Evolutionary conservation across 1,140 invertebrate species (phyloP), one percentile per base, ranked within the genome.

Genomic region (Meloidogyne chitwoodi): DNA sequence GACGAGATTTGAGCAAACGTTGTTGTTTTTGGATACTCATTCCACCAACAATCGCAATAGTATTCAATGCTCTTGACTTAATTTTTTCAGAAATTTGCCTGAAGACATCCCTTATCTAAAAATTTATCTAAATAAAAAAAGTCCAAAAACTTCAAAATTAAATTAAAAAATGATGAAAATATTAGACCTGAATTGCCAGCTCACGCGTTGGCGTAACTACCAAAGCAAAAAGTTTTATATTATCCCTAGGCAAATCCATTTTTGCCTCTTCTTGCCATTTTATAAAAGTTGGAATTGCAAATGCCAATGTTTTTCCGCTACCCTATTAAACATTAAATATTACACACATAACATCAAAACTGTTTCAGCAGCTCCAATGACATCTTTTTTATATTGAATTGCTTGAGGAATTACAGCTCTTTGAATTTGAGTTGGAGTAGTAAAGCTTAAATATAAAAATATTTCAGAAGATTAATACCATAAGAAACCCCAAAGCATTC

Each of bases 221-320:
- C 8, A 98, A 88, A 10, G 93, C 93, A 87, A 26, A 76, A 48
- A 71, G 61, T 79, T 63, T 22, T 44, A 41, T 63, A 70, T 56
- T 65, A 76, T 77, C 31, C 65, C 64, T 38, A 78, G 70, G 74
- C 11, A 14, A 6, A 11, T 62, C 66, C 29, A 56, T 63, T 26
- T 16, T 24, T 24, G 10, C 64, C 4, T 68, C 44, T 4, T 62
- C 38, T 22, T 96, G 88, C 77, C 97, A 95, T 10, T 92, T 92
- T 78, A 91, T 88, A 65, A 97, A 88, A 66, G 98, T 92, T 31
- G 96, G 96, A 77, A 98, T 93, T 3, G 93, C 94, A 91, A 98
- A 98, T 0, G 95, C 95, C 56, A 98, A 88, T 0, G 95, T 98
- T 90, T 98, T 98, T 0, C 96, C 96, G 90, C 94, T 96, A 11